A percentile compares a stretch with the other conserved stretches of the same genome.
Evolutionary conservation across 2,113 vertebrate genomes (phyloP).

Genomic region (Rhadina sibilatrix): DNA sequence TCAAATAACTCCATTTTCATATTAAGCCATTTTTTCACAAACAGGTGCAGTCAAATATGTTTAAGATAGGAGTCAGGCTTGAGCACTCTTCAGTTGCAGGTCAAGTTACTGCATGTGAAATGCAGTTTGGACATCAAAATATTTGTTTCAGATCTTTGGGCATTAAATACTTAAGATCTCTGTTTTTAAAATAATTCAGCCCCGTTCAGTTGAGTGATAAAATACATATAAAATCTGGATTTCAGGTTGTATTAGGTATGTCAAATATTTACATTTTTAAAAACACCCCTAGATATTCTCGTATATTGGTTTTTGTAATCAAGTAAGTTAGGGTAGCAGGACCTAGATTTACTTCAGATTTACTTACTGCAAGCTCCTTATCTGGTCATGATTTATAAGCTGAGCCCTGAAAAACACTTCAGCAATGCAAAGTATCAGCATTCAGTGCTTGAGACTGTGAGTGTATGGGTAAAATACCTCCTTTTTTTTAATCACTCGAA

Average conservation of each 20-base stretch:
- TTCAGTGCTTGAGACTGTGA: not conserved
- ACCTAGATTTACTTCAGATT: not conserved
- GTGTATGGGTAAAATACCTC: not conserved
- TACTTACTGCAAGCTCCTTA: not conserved
- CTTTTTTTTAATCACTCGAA: not conserved
- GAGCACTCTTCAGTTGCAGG: not conserved
- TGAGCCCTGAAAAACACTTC: not conserved
- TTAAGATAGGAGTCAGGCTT: not conserved
- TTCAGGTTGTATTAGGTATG: not conserved
- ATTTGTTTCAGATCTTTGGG: not conserved
- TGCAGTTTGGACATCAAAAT: rapidly evolving
- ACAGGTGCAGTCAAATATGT: not conserved
- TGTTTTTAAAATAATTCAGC: not conserved
- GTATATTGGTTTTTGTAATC: not conserved
- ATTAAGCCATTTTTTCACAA: not conserved
- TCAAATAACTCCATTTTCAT: not conserved
- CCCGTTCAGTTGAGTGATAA: not conserved
- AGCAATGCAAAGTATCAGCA: not conserved
- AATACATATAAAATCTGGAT: not conserved
- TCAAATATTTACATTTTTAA: not conserved
- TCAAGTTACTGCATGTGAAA: not conserved
- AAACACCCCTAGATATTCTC: not conserved
- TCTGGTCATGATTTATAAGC: not conserved
- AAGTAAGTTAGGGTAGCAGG: not conserved
- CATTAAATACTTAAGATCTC: not conserved